A percentile compares a stretch with the other conserved stretches of the same genome.
phyloP scores from a whole-genome alignment of 35 echinoderm and acorn worm genomes.

The Stichopus chloronotus region DNA sequence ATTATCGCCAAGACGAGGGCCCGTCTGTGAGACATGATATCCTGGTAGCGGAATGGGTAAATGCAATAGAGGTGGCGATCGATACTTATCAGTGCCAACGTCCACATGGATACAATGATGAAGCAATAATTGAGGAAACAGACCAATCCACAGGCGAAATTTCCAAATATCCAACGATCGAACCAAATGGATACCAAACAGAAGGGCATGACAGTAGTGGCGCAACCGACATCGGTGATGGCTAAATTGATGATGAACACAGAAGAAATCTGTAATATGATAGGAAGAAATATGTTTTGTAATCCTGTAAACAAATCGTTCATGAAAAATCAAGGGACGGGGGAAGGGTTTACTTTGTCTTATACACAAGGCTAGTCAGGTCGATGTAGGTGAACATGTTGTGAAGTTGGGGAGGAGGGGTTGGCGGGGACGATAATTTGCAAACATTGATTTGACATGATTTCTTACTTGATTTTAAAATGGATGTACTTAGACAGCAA shows the following conservation, averaged over 20 bases:
- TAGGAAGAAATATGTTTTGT: background rate
- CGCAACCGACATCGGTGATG: constrained; percentile 78
- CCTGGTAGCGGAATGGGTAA: constrained; percentile 74
- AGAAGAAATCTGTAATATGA: constrained; percentile 60
- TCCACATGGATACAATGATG: constrained; percentile 94
- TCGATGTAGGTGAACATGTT: too few relatives aligned
- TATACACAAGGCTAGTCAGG: too few relatives aligned
- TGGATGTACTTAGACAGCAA: too few relatives aligned
- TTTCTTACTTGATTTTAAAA: too few relatives aligned
- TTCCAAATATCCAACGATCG: constrained; percentile 71
- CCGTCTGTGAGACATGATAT: constrained; percentile 46
- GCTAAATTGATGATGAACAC: constrained; percentile 83
- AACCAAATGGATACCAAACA: constrained; percentile 70
- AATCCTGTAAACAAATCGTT: background rate
- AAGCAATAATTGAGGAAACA: constrained; percentile 95
- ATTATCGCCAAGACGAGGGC: constrained; percentile 32
- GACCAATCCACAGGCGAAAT: constrained; percentile 66
- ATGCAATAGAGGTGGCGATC: constrained; percentile 85
- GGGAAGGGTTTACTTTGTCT: background rate
- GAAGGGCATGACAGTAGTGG: constrained; percentile 84
- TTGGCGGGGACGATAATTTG: too few relatives aligned
- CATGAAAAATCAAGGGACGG: background rate
- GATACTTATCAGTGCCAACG: constrained; percentile 74
- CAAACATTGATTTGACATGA: too few relatives aligned
- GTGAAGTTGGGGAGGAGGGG: too few relatives aligned